Base-by-base conservation (phyloP, 2,113 vertebrate species). In the Sinosuthora webbiana region DNA sequence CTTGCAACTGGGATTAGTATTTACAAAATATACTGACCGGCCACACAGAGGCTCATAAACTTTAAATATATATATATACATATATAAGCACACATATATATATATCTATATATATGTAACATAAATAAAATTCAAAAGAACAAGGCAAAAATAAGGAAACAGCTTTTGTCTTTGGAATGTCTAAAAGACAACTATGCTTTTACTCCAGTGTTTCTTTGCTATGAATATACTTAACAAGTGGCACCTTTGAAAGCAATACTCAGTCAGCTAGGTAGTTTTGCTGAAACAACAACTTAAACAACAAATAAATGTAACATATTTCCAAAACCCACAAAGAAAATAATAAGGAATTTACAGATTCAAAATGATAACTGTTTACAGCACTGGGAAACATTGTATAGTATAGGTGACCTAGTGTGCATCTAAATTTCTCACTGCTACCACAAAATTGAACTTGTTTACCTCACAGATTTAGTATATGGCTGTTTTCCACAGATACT, bases 121-220 rank as follows among this genome's bases (percentile, higher is more conserved):
- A 97, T 97, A 98, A 98, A 98, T 97, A 97, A 97, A 93, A 84
- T 57, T 77, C 44, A 75, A 90, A 95, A 95, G 91, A 94, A 94
- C 65, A 96, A 91, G 84, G 31, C 82, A 93, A 89, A 95, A 85
- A 76, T 81, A 94, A 95, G 83, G 80, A 79, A 90, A 92, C 85
- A 92, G 73, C 59, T 81, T 96, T 94, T 92, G 67, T 98, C 98
- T 98, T 98, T 98, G 98, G 98, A 98, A 98, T 98, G 98, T 97
- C 93, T 96, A 67, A 76, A 93, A 95, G 77, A 89, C 74, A 81
- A 87, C 64, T 25, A 53, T 22, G 69, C 37, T 89, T 92, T 95
- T 62, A 97, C 96, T 97, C 97, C 97, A 90, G 97, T 94, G 56
- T 69, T 91, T 96, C 45, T 94, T 88, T 91, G 90, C 93, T 90